These are phyloP conservation scores for Caenorhabditis afra DNA, from an alignment of 2,888 invertebrate genomes.

Conservation along the genomic window DNA sequence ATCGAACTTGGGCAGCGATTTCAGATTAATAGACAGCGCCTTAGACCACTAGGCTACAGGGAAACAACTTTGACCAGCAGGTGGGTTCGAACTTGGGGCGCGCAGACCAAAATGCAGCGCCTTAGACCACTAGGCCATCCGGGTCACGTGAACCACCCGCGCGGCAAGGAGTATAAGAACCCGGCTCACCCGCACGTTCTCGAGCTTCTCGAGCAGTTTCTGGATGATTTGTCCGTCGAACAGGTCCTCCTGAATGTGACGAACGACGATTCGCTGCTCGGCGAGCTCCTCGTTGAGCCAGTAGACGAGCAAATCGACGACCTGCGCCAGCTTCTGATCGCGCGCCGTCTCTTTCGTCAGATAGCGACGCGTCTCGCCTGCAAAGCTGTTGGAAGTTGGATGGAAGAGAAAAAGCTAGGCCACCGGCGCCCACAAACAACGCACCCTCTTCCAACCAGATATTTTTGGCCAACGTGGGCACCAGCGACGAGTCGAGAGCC, in stretches of 20 bases:
- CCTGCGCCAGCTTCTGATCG: slow-evolving; percentile 85
- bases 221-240: slow-evolving; percentile 95
- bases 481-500: slow-evolving; percentile 77
- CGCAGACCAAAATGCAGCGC: no score
- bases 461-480: slow-evolving; percentile 75
- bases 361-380: slow-evolving; percentile 94
- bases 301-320: slow-evolving; percentile 86
- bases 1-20: no score
- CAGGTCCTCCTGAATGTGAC: slow-evolving; percentile 95
- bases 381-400: slow-evolving; percentile 18
- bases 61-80: no score
- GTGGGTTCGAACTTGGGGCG: no score
- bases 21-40: no score
- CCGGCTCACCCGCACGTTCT: slow-evolving; percentile 70
- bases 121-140: no score
- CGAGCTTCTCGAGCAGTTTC: slow-evolving; percentile 83
- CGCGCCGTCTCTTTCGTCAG: slow-evolving; percentile 92
- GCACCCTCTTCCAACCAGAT: slow-evolving; percentile 85
- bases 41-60: no score
- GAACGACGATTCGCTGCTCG: slow-evolving; percentile 93
- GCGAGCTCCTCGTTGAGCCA: slow-evolving; percentile 99
- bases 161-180: no score
- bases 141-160: no score
- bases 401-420: background rate
- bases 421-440: no score